Conservation (phyloP, 2,797 vertebrate genomes). For the Gorsachius magnificus region DNA sequence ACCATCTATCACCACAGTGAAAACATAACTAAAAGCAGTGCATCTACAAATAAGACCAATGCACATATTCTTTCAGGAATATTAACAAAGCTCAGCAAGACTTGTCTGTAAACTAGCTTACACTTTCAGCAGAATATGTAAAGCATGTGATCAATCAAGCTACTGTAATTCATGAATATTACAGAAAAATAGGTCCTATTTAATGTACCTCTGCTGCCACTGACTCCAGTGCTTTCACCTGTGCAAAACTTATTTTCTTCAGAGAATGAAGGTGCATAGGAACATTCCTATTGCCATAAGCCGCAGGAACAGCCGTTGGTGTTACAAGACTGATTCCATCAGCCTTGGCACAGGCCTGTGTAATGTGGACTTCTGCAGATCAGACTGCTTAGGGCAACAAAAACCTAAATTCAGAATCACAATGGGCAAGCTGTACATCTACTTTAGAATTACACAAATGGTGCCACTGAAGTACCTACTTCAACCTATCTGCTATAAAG, state of each 20-base stretch:
- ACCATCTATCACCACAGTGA: not conserved
- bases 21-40: not conserved
- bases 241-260: not conserved
- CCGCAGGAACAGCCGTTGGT: not conserved
- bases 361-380: not conserved
- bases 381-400: not conserved
- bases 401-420: not conserved
- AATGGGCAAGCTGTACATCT: not conserved
- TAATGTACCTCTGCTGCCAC: not conserved
- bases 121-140: not conserved
- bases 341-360: not conserved
- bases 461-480: rapidly evolving
- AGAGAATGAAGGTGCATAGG: not conserved
- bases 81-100: not conserved
- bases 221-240: not conserved
- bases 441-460: not conserved
- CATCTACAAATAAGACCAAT: not conserved
- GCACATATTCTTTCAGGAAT: not conserved
- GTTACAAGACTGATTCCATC: not conserved
- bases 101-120: not conserved
- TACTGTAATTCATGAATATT: not conserved
- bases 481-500: not conserved
- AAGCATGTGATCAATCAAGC: not conserved
- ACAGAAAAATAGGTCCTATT: not conserved
- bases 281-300: not conserved